Evolutionary conservation across 2,797 vertebrate genomes (phyloP).

Genomic region (Ibycter americanus): DNA sequence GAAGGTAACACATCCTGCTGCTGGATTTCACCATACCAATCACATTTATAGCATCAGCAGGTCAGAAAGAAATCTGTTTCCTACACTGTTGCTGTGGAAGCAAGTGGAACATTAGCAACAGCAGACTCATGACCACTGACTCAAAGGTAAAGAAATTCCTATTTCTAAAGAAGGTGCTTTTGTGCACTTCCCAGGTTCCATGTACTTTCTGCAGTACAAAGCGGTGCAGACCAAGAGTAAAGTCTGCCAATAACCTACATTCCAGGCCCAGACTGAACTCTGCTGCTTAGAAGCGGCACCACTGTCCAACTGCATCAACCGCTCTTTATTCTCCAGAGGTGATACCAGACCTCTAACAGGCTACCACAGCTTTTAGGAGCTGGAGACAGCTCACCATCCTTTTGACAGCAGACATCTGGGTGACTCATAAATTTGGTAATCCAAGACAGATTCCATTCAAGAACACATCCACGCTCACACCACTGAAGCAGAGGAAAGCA

Average conservation of each 20-base stretch:
- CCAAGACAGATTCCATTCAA: background rate
- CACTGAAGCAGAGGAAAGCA: background rate
- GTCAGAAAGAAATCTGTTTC: background rate
- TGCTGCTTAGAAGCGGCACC: background rate
- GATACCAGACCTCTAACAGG: background rate
- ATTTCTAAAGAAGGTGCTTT: background rate
- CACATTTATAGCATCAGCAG: background rate
- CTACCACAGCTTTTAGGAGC: background rate
- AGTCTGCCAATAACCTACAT: background rate
- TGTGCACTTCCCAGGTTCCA: background rate
- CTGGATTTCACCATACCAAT: background rate
- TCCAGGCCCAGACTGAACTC: background rate
- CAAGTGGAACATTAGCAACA: background rate
- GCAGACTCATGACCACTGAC: background rate
- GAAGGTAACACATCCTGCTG: background rate
- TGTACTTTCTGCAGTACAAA: accelerated
- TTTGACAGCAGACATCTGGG: background rate
- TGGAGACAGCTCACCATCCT: background rate
- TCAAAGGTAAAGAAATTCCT: background rate
- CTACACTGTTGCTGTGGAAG: background rate
- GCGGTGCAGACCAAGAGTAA: background rate
- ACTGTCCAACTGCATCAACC: background rate
- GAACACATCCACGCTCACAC: background rate
- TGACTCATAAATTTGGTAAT: background rate
- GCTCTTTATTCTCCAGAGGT: background rate